A percentile compares a stretch with the other conserved stretches of the same genome.
These are phyloP conservation scores for Sebastolobus alascanus DNA, from an alignment of 2,797 vertebrate species.

Conservation along the genomic window DNA sequence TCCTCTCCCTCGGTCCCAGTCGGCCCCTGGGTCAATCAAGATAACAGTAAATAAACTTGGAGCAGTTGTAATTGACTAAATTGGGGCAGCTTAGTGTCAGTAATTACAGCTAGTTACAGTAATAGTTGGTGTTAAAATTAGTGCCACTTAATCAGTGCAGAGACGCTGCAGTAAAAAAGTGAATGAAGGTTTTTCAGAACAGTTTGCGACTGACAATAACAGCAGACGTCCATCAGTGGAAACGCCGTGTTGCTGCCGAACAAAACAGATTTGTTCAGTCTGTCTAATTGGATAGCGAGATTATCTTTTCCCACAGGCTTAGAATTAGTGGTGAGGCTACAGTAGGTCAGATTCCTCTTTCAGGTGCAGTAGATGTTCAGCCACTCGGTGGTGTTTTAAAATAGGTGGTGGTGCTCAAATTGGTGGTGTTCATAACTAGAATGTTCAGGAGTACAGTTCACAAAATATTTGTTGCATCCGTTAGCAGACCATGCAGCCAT, in stretches of 20 bases:
- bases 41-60: constrained; percentile 13
- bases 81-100: not conserved
- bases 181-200: not conserved
- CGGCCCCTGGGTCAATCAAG: not conserved
- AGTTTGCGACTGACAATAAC: constrained; percentile 5
- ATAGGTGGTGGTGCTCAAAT: constrained; percentile 9
- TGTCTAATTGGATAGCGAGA: constrained; percentile 78
- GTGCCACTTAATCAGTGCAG: not conserved
- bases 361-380: constrained; percentile 40
- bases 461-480: not conserved
- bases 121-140: not conserved
- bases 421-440: not conserved
- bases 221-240: constrained; percentile 17
- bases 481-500: not conserved
- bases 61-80: constrained; percentile 22
- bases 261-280: constrained; percentile 69
- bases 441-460: too few species aligned
- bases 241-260: constrained; percentile 34
- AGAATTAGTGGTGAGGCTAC: constrained; percentile 58
- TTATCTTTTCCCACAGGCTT: constrained; percentile 75
- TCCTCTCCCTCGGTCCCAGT: constrained; percentile 66
- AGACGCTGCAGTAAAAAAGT: not conserved
- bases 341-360: constrained; percentile 63
- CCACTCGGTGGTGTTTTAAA: constrained; percentile 27
- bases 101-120: not conserved